phyloP scores from a whole-genome alignment of 2,888 invertebrate species.

The Caradrina clavipalpis region DNA sequence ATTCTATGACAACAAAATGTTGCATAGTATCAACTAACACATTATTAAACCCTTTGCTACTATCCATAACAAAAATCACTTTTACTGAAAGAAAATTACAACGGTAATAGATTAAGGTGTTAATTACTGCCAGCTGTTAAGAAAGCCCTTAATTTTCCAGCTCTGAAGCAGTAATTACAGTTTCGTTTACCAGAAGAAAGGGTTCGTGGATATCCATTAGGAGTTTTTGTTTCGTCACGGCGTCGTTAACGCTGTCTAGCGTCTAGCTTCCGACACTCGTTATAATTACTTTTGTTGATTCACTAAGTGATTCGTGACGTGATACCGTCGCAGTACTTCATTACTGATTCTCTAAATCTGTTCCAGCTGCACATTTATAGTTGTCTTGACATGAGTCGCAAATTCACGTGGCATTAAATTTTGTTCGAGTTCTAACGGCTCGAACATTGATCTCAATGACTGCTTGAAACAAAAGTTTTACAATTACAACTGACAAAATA shows the following conservation, averaged over 20 bases:
- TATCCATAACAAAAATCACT: slow-evolving; percentile 56
- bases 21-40: not conserved
- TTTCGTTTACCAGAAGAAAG: slow-evolving; percentile 66
- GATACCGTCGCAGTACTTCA: slow-evolving; percentile 12
- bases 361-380: not conserved
- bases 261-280: slow-evolving; percentile 61
- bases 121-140: slow-evolving; percentile 57
- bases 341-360: slow-evolving; percentile 11
- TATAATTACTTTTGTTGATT: slow-evolving; percentile 60
- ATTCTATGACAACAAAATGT: not conserved
- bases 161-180: slow-evolving; percentile 57
- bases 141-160: slow-evolving; percentile 62
- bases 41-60: slow-evolving; percentile 1
- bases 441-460: too few relatives aligned
- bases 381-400: not conserved
- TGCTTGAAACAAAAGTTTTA: too few relatives aligned
- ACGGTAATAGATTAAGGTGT: slow-evolving; percentile 32
- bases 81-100: slow-evolving; percentile 50
- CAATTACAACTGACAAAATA: too few relatives aligned
- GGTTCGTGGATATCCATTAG: slow-evolving; percentile 61
- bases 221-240: slow-evolving; percentile 67
- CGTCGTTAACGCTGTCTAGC: slow-evolving; percentile 51
- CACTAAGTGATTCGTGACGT: slow-evolving; percentile 59
- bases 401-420: not conserved
- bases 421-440: not conserved